These are phyloP conservation scores for Drosophila bocqueti DNA, from an alignment of 1,140 invertebrate species.

Conservation along the genomic window DNA sequence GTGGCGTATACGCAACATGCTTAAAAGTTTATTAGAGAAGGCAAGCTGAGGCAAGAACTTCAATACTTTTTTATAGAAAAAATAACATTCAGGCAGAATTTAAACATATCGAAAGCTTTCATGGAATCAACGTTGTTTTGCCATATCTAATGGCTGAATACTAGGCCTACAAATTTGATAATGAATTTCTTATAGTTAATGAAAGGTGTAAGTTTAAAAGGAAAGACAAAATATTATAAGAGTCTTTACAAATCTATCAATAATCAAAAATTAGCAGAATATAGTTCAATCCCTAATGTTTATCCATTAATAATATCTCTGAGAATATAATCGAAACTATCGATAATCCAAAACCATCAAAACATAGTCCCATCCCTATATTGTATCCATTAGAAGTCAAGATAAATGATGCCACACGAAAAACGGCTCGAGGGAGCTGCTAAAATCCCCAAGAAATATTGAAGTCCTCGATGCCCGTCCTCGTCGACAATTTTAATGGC, in stretches of 20 bases:
- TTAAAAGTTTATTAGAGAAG: neutral
- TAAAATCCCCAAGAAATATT: slow-evolving; percentile 35
- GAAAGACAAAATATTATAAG: too few relatives aligned
- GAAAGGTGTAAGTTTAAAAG: neutral
- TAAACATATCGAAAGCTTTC: too few relatives aligned
- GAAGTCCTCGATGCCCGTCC: slow-evolving; percentile 21
- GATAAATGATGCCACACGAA: slow-evolving; percentile 38
- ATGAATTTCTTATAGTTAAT: neutral
- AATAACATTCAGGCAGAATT: too few relatives aligned
- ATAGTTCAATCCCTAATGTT: too few relatives aligned
- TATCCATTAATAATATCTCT: neutral
- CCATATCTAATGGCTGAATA: neutral
- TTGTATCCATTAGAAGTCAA: slow-evolving; percentile 24
- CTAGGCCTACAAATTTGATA: too few relatives aligned
- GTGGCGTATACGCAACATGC: slow-evolving; percentile 30
- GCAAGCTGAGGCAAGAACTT: too few relatives aligned
- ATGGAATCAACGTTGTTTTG: too few relatives aligned
- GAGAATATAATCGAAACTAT: neutral
- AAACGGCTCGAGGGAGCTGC: slow-evolving; percentile 28
- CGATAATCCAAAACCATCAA: neutral
- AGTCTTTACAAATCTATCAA: too few relatives aligned
- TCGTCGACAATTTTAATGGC: slow-evolving; percentile 48
- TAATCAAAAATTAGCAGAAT: too few relatives aligned
- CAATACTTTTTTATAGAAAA: neutral
- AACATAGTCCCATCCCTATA: neutral